Conservation (phyloP, 53 echinoderm and acorn worm genomes). For the Paelopatides confundens region DNA sequence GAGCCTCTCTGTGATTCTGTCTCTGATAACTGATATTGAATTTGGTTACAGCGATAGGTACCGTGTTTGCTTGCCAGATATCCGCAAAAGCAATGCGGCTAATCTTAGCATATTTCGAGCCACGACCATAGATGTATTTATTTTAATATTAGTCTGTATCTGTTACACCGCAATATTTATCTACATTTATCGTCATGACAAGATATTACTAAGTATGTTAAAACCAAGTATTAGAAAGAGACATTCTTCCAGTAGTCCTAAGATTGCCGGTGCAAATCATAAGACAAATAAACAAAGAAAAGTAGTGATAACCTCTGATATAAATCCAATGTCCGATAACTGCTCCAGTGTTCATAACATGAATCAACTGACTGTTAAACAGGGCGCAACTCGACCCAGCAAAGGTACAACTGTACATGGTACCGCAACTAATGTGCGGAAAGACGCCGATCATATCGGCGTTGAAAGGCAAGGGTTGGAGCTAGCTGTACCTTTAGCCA, state of each 20-base stretch:
- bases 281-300: too few relatives aligned
- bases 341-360: too few relatives aligned
- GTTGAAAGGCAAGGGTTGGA: too few relatives aligned
- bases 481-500: too few relatives aligned
- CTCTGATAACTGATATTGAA: background rate
- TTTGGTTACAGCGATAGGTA: conserved; percentile 49
- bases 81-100: background rate
- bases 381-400: too few relatives aligned
- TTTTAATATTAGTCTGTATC: background rate
- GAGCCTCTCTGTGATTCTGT: background rate
- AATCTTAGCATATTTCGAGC: conserved; percentile 23
- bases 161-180: conserved; percentile 52
- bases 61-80: conserved; percentile 51
- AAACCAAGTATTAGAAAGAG: background rate
- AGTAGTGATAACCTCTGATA: too few relatives aligned
- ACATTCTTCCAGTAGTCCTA: background rate
- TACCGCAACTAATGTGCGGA: too few relatives aligned
- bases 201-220: conserved; percentile 51
- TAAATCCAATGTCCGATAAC: too few relatives aligned
- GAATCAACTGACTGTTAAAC: too few relatives aligned
- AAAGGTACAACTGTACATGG: too few relatives aligned
- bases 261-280: background rate
- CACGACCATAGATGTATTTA: conserved; percentile 24
- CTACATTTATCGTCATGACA: conserved; percentile 61
- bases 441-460: too few relatives aligned